Base-by-base conservation (phyloP, 2,113 vertebrate genomes). In the Hyla sarda region DNA sequence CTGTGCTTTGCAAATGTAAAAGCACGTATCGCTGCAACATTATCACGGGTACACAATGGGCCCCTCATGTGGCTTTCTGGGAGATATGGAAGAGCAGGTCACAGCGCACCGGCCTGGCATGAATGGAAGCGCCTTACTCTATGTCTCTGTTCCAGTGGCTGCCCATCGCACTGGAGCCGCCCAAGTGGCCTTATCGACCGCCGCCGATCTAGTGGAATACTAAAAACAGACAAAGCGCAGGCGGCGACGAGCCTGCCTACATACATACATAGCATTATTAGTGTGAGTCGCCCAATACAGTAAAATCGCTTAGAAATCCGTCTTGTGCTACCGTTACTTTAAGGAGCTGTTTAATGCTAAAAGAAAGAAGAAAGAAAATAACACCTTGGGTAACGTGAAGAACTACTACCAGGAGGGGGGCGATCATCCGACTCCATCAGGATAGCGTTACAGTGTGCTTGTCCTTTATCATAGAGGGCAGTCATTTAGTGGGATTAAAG, bases 111-210 rank as follows among this genome's bases (percentile, higher is more conserved):
- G 11, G 37, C 78, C 78, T 47, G 78, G 78, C 54, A 65, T 81
- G 37, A 62, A 45, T 45, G 56, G 78, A 81, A 81, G 78, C 78
- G 37, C 78, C 78, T 80, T 56, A 80, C 30, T 81, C 25, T 54
- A 54, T 54, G 50, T 77, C 75, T 77, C 75, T 16, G 16, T 52
- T 52, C 50, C 16, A 17, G 30, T 69, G 14, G 45, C 73, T 81
- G 56, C 56, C 37, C 23, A 62, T n/a, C 58, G 62, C 32, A 28
- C 30, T 54, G 30, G 23, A 23, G 16, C 34, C 14, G 5, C 28
- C 67, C 8, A 19, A 41, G 65, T 19, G 58, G 2, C 11, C 58
- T 11, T 10, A 14, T 3, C 25, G 58, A 28, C 30, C 65, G 16
- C 67, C 67, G 32, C 32, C 7, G 32, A 71, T 34, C 37, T 41